Conservation (phyloP, 2,113 vertebrate genomes). For the Rana temporaria region DNA sequence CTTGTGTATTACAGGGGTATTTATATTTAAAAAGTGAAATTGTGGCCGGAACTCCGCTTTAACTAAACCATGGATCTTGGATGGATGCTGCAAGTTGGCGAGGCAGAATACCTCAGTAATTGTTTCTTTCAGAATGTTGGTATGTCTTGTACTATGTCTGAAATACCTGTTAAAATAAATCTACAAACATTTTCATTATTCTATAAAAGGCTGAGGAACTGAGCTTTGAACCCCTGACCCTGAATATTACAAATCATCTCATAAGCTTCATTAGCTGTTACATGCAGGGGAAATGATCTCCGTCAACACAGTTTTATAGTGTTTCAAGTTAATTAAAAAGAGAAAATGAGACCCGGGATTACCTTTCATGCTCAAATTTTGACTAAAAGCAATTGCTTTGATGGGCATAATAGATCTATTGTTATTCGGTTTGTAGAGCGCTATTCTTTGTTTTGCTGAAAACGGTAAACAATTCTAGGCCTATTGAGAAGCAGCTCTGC, state of each 20-base stretch:
- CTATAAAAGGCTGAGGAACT: no score
- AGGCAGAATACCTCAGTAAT: no score
- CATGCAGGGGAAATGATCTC: neutral
- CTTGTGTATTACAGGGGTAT: no score
- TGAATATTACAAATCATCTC: neutral
- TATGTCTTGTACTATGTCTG: no score
- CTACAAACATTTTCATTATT: no score
- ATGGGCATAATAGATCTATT: conserved; percentile 21
- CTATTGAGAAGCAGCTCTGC: neutral
- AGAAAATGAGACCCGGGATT: neutral
- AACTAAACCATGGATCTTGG: no score
- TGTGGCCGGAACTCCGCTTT: no score
- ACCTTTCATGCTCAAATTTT: conserved; percentile 9
- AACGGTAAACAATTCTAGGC: neutral
- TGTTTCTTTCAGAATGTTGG: no score
- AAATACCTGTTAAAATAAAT: no score
- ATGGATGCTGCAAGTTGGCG: no score
- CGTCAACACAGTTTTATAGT: conserved; percentile 1
- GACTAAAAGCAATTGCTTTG: conserved; percentile 9
- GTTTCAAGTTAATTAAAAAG: conserved; percentile 37
- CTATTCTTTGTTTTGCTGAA: conserved; percentile 13
- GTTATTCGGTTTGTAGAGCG: neutral
- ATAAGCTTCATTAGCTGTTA: neutral
- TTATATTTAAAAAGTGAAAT: no score
- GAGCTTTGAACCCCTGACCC: neutral